Conservation (phyloP, 2,888 invertebrate species). For the Drosophila neotestacea region DNA sequence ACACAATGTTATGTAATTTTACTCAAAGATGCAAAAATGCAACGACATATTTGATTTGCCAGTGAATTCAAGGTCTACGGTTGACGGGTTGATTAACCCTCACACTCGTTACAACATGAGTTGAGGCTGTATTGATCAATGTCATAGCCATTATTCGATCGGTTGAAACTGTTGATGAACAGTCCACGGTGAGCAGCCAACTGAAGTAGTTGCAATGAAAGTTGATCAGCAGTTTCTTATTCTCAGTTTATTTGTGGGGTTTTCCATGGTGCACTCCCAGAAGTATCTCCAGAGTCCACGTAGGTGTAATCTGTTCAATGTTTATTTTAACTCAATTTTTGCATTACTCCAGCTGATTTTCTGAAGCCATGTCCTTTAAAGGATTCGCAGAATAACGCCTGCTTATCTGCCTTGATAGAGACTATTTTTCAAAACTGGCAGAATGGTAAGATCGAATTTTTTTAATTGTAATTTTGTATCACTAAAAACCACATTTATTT, state of each 20-base stretch:
- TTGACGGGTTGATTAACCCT: slow-evolving; percentile 46
- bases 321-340: background rate
- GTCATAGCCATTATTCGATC: slow-evolving; percentile 11
- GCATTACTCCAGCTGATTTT: slow-evolving; percentile 36
- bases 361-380: slow-evolving; percentile 45
- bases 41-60: too few species aligned
- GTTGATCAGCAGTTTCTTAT: slow-evolving; percentile 18
- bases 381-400: slow-evolving; percentile 17
- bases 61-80: too few species aligned
- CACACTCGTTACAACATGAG: slow-evolving; percentile 28
- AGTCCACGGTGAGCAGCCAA: slow-evolving; percentile 37
- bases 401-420: slow-evolving; percentile 38
- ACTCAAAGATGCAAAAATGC: too few species aligned
- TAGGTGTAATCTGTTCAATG: slow-evolving; percentile 10
- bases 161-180: slow-evolving; percentile 23
- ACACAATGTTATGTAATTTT: too few species aligned
- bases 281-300: slow-evolving; percentile 53
- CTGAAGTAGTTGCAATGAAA: slow-evolving; percentile 46
- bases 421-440: slow-evolving; percentile 56
- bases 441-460: slow-evolving; percentile 35
- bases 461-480: background rate
- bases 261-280: slow-evolving; percentile 25
- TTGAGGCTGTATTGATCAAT: slow-evolving; percentile 10
- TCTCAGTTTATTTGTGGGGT: slow-evolving; percentile 7
- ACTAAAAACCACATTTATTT: background rate